These are phyloP conservation scores for Suncus etruscus DNA, from an alignment of 2,113 vertebrate genomes.

Conservation along the genomic window DNA sequence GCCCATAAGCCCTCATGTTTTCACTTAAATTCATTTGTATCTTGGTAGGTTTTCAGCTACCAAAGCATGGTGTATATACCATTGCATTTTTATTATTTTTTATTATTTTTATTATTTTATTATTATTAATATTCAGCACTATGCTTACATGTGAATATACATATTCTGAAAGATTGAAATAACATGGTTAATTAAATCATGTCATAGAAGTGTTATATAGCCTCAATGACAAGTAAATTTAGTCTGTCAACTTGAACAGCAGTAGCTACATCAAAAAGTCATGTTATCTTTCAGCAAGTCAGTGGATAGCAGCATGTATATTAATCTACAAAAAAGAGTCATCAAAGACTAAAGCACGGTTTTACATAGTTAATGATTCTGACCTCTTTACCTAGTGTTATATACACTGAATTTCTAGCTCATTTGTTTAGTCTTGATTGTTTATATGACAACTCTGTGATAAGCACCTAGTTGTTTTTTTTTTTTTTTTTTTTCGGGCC, in stretches of 20 bases:
- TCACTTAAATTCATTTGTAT: conserved; percentile 8
- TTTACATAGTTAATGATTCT: conserved; percentile 29
- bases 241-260: conserved; percentile 1
- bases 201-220: conserved; percentile 23
- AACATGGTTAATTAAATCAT: conserved; percentile 26
- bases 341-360: neutral
- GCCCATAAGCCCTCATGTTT: neutral
- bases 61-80: neutral
- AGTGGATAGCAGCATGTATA: neutral
- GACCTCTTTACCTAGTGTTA: neutral
- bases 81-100: conserved; percentile 20
- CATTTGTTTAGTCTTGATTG: conserved; percentile 10
- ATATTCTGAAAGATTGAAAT: conserved; percentile 39
- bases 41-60: conserved; percentile 45
- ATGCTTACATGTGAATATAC: neutral
- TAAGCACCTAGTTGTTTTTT: neutral
- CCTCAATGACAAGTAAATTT: neutral
- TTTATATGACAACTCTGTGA: conserved; percentile 1
- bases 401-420: conserved; percentile 17
- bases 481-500: too few species aligned
- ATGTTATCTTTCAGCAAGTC: neutral
- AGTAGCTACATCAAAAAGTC: conserved; percentile 33
- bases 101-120: neutral
- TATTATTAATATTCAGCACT: neutral
- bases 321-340: conserved; percentile 13